Percentiles rank a stretch among this genome's conserved stretches.
Conservation (phyloP, 2,888 invertebrate species). For the Brachycybe producta region DNA sequence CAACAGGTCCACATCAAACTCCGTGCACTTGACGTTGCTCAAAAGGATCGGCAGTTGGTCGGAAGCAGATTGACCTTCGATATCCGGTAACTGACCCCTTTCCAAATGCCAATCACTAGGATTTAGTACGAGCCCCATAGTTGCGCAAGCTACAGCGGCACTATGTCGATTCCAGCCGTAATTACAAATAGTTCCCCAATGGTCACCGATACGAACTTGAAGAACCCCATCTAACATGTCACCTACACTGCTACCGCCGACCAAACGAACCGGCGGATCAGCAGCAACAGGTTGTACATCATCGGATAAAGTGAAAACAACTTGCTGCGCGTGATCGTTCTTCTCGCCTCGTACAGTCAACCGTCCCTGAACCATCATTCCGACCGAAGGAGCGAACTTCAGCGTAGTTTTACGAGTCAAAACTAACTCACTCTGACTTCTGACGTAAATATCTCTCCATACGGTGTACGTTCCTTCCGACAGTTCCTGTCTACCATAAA, state of each 20-base stretch:
- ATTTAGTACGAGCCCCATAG: conserved; percentile 81
- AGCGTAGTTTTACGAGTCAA: conserved; percentile 78
- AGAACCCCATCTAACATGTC: conserved; percentile 83
- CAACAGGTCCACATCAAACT: conserved; percentile 78
- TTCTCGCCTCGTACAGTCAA: conserved; percentile 39
- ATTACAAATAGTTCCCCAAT: conserved; percentile 96
- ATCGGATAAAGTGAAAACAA: conserved; percentile 26
- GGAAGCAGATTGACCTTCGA: conserved; percentile 63
- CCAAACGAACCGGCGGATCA: conserved; percentile 56
- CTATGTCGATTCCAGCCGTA: conserved; percentile 87
- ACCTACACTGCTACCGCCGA: conserved; percentile 62
- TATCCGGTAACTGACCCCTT: conserved; percentile 63
- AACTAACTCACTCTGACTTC: conserved; percentile 81
- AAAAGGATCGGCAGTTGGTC: conserved; percentile 56
- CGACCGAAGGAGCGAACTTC: conserved; percentile 65
- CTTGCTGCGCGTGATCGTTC: conserved; percentile 24
- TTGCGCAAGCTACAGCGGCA: conserved; percentile 88
- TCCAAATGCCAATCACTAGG: conserved; percentile 82
- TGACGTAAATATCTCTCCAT: conserved; percentile 80
- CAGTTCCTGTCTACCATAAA: conserved; percentile 60
- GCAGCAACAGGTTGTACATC: conserved; percentile 42
- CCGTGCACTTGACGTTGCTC: conserved; percentile 79
- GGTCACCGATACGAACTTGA: conserved; percentile 65
- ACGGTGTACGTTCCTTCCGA: conserved; percentile 69
- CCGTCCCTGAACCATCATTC: conserved; percentile 91